Base-by-base conservation (phyloP, 2,888 invertebrate species). In the Epinotia demarniana region DNA sequence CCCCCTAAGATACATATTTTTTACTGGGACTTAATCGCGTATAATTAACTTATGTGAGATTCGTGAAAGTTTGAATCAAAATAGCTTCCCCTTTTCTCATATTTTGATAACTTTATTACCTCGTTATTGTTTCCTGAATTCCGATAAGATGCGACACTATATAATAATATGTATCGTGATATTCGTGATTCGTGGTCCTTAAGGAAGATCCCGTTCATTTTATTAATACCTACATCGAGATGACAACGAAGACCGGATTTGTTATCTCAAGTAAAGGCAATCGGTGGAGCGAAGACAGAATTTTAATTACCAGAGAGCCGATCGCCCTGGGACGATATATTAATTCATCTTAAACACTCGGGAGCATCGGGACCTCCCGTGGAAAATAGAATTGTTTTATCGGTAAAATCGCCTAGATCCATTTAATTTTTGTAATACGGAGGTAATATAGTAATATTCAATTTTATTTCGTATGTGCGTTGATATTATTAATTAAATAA, bases 281-380 rank as follows among this genome's bases (percentile, higher is more conserved):
- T 87, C 85, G 81, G 78, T 81, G 78, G 72, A 82, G 82, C 80
- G 83, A 83, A 84, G 84, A 85, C 80, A 86, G 84, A 84, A 85
- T 86, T 87, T 86, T 87, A 90, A 90, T 90, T 85, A 85, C 86
- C 81, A 80, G 71, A 79, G 81, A 81, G 80, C 78, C 80, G 80
- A 86, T 86, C 83, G 76, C 79, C 75, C 76, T 77, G 80, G 75
- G 78, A 76, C 76, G 78, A 80, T 82, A 85, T n/a, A 87, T 87
- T 85, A 85, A 86, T 85, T 85, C 77, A 79, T 79, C 79, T 78
- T 80, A 80, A 75, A 79, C 77, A 69, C 73, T 70, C 53, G 76
- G 67, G 61, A 43, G 49, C 39, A 55, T 12, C 12, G 57, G 61
- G 39, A 57, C 62, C 61, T n/a, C 18, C 33, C 27, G 23, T 69